Base-by-base conservation (phyloP, 1,140 invertebrate genomes). In the Metaphire vulgaris region DNA sequence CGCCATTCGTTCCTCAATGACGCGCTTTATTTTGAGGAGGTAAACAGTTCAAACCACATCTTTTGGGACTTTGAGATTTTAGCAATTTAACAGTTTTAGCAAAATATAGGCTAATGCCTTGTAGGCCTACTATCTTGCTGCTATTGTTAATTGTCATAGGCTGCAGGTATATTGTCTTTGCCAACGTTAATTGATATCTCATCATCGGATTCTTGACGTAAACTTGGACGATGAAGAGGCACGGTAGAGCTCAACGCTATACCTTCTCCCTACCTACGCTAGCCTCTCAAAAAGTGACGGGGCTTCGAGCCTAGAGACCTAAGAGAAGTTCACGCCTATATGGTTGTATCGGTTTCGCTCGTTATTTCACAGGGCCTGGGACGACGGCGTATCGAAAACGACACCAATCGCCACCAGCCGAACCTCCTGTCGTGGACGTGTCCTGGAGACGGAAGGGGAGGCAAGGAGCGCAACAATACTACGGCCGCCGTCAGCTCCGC, bases 341-440 rank as follows among this genome's bases (percentile, higher is more conserved):
- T 56, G 41, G 6, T 56, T 21, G 21, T 56, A 12, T 56, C 6
- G 6, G 21, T 21, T 56, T 56, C 21, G 21, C 21, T 12, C 21
- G 41, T 56, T 56, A 56, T 65, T 30, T 79, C 81, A 65, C 79
- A 85, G 84, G 84, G 84, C 67, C 75, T 83, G n/a, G 84, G 84
- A 14, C 78, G 80, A 65, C 81, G 81, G 69, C 71, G 83, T 31
- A 79, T 79, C 32, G 80, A 82, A 33, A 80, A 81, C 41, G 77
- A 71, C n/a, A 81, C 82, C 1, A 81, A 81, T 66, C 73, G 75
- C 33, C 84, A 82, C 71, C 81, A 83, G 67, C 79, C 80, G 31
- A 81, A 83, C 69, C 83, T 85, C 74, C 81, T 84, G 66, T 77
- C 82, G 56, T 85, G 83, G 83, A 81, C 82, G 80, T 82, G 83